Evolutionary conservation across 2,797 vertebrate genomes (phyloP).

Genomic region (Rhinophrynus dorsalis): DNA sequence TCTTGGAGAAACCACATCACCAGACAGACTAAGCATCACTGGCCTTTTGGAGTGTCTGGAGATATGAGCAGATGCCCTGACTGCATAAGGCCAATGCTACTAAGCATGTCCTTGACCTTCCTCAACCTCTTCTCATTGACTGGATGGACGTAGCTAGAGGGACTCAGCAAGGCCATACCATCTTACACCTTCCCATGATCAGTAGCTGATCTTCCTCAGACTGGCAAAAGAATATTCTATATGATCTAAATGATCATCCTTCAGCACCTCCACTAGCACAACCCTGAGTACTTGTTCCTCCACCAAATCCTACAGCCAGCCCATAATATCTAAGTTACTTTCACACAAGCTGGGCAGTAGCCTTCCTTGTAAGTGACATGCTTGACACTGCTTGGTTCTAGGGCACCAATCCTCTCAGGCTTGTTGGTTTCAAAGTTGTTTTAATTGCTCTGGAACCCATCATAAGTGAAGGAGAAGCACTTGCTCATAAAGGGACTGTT

Average conservation of each 20-base stretch:
- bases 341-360: slow-evolving; percentile 88
- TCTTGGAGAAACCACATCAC: too few species aligned
- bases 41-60: too few species aligned
- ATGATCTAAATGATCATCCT: slow-evolving; percentile 95
- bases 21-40: too few species aligned
- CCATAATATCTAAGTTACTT: slow-evolving; percentile 94
- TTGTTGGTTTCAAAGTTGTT: slow-evolving; percentile 87
- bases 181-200: slow-evolving; percentile 95
- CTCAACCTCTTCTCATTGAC: slow-evolving; percentile 84
- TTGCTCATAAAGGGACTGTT: slow-evolving; percentile 83
- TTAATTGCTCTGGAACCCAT: slow-evolving; percentile 88
- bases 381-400: slow-evolving; percentile 77
- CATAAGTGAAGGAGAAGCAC: slow-evolving; percentile 87
- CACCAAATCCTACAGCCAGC: slow-evolving; percentile 87
- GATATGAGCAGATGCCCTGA: too few species aligned
- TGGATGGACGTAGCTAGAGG: slow-evolving; percentile 84
- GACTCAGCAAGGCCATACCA: slow-evolving; percentile 87
- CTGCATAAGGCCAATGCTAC: too few species aligned
- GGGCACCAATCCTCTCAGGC: slow-evolving; percentile 89
- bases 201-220: slow-evolving; percentile 86
- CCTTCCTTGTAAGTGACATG: slow-evolving; percentile 81
- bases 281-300: slow-evolving; percentile 89
- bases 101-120: slow-evolving; percentile 83
- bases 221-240: slow-evolving; percentile 85
- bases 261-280: slow-evolving; percentile 87